Conservation (phyloP, 1,140 invertebrate genomes). For the Acromyrmex heyeri region DNA sequence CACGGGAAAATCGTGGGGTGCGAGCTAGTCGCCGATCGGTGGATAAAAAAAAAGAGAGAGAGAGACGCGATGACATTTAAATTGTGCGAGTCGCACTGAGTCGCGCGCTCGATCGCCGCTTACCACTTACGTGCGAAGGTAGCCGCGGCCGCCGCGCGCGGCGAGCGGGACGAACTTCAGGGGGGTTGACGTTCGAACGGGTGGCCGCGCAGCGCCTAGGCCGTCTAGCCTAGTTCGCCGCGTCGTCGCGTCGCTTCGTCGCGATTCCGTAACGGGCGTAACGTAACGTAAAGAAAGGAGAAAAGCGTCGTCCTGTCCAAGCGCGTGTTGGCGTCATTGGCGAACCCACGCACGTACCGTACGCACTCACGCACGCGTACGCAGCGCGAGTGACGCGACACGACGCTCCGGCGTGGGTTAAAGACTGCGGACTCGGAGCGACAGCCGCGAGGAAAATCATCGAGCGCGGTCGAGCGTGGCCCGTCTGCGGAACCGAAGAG, state of each 20-base stretch:
- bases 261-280: constrained; percentile 32
- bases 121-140: neutral
- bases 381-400: constrained; percentile 17
- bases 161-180: constrained; percentile 11
- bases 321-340: neutral
- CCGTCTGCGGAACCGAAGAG: constrained; percentile 1
- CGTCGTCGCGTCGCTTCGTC: constrained; percentile 1
- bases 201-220: constrained; percentile 31
- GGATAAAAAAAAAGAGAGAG: neutral
- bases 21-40: constrained; percentile 14
- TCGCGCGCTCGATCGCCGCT: neutral
- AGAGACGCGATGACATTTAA: neutral
- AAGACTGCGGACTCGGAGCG: neutral
- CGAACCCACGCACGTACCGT: neutral
- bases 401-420: neutral
- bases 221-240: constrained; percentile 38
- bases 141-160: constrained; percentile 16
- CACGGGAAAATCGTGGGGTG: neutral
- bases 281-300: constrained; percentile 1
- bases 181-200: constrained; percentile 43
- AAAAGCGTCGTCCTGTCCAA: neutral
- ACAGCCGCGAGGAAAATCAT: neutral
- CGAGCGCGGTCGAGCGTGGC: neutral
- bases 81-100: too few species aligned
- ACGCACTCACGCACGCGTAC: constrained; percentile 7